Evolutionary conservation across 2,888 invertebrate species (phyloP).

Genomic region (Strigamia transsilvanica): DNA sequence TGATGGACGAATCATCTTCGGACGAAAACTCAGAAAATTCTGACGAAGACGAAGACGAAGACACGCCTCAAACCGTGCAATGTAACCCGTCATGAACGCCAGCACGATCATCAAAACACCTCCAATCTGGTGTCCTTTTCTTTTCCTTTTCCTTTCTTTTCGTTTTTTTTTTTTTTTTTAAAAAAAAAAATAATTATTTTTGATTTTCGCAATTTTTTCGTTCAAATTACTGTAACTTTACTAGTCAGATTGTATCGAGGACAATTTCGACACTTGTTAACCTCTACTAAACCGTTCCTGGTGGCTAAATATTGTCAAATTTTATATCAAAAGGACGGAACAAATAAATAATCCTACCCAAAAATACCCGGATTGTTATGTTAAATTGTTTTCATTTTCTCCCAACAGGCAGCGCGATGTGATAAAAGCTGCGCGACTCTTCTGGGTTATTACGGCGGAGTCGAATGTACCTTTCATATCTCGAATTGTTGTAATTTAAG

Average conservation of each 20-base stretch:
- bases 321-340: background rate
- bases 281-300: background rate
- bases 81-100: conserved; percentile 61
- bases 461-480: too few species aligned
- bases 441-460: too few species aligned
- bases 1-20: conserved; percentile 55
- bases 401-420: too few species aligned
- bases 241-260: conserved; percentile 13
- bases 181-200: background rate
- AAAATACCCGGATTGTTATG: background rate
- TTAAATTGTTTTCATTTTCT: too few species aligned
- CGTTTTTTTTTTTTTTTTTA: background rate
- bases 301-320: background rate
- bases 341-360: background rate
- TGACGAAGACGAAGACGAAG: conserved; percentile 58
- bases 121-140: background rate
- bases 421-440: too few species aligned
- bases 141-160: background rate
- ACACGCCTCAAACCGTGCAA: conserved; percentile 60
- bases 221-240: background rate
- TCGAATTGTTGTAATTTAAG: too few species aligned
- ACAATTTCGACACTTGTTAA: background rate
- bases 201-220: background rate
- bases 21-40: conserved; percentile 58
- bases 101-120: background rate